Percentiles rank a stretch among this genome's conserved stretches.
These are phyloP conservation scores for Molossus molossus DNA, from an alignment of 2,797 vertebrate species.

Conservation along the genomic window DNA sequence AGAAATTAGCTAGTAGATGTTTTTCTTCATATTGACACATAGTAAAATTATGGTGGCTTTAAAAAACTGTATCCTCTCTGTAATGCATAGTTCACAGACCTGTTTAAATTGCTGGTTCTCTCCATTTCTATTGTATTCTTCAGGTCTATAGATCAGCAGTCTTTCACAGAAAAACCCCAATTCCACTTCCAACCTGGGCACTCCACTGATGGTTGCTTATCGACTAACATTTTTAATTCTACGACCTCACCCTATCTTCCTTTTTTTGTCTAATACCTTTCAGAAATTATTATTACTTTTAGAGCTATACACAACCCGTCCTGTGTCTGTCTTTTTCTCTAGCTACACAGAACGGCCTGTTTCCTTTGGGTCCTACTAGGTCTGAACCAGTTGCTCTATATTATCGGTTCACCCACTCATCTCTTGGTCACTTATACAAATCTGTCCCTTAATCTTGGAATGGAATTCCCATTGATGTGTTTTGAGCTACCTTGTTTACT, in stretches of 20 bases:
- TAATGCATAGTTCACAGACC: not conserved
- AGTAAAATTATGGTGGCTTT: constrained; percentile 9
- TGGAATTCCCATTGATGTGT: constrained; percentile 19
- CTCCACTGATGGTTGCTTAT: not conserved
- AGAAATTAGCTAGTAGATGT: constrained; percentile 19
- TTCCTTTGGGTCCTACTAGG: constrained; percentile 14
- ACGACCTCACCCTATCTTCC: not conserved
- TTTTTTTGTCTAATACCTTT: not conserved
- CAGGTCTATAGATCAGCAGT: not conserved
- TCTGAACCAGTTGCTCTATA: constrained; percentile 36
- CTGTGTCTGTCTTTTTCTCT: not conserved
- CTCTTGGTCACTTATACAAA: constrained; percentile 22
- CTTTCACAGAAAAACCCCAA: not conserved
- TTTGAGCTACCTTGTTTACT: constrained; percentile 58
- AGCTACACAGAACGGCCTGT: not conserved
- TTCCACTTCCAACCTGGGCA: not conserved
- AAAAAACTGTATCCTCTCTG: not conserved
- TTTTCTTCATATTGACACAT: not conserved
- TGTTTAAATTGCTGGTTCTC: not conserved
- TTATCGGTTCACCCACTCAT: constrained; percentile 35
- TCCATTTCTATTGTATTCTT: constrained; percentile 9
- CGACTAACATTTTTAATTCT: not conserved
- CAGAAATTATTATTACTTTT: constrained; percentile 11
- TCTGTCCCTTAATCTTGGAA: constrained; percentile 66
- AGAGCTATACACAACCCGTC: not conserved